Conservation (phyloP, 1,140 invertebrate genomes). For the Conus ventricosus region DNA sequence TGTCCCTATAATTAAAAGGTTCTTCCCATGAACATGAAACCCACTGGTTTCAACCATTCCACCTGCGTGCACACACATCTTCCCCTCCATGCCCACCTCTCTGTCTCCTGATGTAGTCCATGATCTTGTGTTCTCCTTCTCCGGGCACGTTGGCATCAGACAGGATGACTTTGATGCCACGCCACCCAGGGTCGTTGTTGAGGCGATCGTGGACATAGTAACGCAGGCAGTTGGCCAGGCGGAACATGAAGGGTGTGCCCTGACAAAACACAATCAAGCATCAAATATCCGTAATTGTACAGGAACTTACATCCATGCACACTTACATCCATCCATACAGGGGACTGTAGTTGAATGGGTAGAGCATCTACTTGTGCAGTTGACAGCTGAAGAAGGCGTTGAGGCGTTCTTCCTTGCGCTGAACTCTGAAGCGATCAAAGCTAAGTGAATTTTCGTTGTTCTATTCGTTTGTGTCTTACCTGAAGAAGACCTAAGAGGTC, state of each 20-base stretch:
- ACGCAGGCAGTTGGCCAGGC: conserved; percentile 93
- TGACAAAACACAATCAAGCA: conserved; percentile 62
- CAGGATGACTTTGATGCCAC: conserved; percentile 93
- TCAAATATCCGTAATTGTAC: background rate
- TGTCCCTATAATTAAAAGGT: too few relatives aligned
- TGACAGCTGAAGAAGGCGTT: too few relatives aligned
- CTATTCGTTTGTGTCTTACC: too few relatives aligned
- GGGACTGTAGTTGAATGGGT: background rate
- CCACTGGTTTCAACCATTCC: too few relatives aligned
- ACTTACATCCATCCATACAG: background rate
- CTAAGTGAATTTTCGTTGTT: too few relatives aligned
- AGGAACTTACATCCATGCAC: background rate
- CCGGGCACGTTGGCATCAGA: conserved; percentile 99
- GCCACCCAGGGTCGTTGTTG: conserved; percentile 97
- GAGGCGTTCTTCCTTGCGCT: too few relatives aligned
- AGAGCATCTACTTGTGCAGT: too few relatives aligned
- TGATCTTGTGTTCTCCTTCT: conserved; percentile 99
- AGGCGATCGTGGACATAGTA: conserved; percentile 97
- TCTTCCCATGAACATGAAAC: too few relatives aligned
- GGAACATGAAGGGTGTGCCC: conserved; percentile 98
- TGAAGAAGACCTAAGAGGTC: too few relatives aligned
- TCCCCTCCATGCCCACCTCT: conserved; percentile 78
- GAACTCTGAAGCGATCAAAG: too few relatives aligned
- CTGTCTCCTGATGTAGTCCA: conserved; percentile 98
- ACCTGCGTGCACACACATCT: too few relatives aligned